phyloP scores from a whole-genome alignment of 2,797 vertebrate species.

The Brotula barbata region DNA sequence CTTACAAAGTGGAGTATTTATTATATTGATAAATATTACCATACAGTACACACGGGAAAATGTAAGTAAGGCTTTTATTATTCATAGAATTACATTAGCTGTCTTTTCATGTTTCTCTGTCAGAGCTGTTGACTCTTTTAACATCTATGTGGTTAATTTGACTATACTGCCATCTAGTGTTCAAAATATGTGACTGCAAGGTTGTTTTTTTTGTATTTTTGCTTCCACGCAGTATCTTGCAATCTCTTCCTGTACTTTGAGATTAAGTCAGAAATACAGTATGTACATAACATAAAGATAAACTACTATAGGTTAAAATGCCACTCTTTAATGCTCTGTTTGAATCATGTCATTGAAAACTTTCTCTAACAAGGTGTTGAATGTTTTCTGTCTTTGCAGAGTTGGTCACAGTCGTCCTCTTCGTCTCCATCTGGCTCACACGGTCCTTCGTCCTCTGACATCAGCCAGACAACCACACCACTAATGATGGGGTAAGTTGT shows the following conservation, averaged over 20 bases:
- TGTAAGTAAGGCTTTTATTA: too few species aligned
- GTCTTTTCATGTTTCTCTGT: not conserved
- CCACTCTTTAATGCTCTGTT: not conserved
- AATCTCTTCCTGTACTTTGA: too few species aligned
- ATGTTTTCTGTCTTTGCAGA: constrained; percentile 5
- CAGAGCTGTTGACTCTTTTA: not conserved
- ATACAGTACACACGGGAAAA: too few species aligned
- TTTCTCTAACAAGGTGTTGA: not conserved
- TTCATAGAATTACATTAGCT: too few species aligned
- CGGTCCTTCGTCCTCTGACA: constrained; percentile 7
- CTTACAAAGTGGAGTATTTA: too few species aligned
- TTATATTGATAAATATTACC: not conserved
- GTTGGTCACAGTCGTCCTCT: constrained; percentile 9
- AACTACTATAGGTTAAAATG: too few species aligned
- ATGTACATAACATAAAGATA: too few species aligned
- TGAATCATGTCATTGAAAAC: too few species aligned
- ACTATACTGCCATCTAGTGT: constrained; percentile 43
- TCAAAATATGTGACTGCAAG: constrained; percentile 17
- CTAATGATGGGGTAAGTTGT: constrained; percentile 35
- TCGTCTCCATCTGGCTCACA: constrained; percentile 42
- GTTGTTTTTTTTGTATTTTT: not conserved
- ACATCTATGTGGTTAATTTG: not conserved
- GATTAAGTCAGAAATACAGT: too few species aligned
- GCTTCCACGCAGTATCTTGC: not conserved
- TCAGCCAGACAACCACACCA: constrained; percentile 29